Percentiles rank a stretch among this genome's conserved stretches.
phyloP scores from a whole-genome alignment of 2,888 invertebrate genomes.

The Conchocele bisecta region DNA sequence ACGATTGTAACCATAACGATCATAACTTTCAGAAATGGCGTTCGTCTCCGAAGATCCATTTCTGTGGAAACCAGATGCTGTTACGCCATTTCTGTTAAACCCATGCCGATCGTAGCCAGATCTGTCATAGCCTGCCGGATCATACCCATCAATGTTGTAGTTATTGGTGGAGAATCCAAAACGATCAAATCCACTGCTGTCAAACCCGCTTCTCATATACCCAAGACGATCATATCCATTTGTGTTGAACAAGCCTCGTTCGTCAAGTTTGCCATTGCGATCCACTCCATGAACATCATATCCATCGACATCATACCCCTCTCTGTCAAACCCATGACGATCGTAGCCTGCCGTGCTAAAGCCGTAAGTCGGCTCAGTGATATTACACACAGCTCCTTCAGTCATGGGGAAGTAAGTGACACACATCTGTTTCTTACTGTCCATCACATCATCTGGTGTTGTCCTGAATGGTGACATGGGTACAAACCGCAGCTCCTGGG shows the following conservation, averaged over 20 bases:
- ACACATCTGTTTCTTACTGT: conserved; percentile 76
- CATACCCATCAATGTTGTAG: conserved; percentile 79
- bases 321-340: conserved; percentile 72
- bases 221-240: conserved; percentile 75
- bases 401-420: conserved; percentile 75
- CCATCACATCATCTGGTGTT: conserved; percentile 78
- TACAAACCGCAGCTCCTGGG: conserved; percentile 68
- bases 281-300: conserved; percentile 73
- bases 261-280: conserved; percentile 66
- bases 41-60: conserved; percentile 62
- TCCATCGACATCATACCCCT: conserved; percentile 74
- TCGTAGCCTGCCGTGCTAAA: conserved; percentile 68
- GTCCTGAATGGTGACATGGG: conserved; percentile 77
- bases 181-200: conserved; percentile 74
- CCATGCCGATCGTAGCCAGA: conserved; percentile 80
- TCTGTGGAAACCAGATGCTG: conserved; percentile 71
- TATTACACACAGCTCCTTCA: conserved; percentile 70
- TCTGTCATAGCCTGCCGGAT: conserved; percentile 75
- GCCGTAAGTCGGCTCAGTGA: conserved; percentile 64
- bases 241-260: conserved; percentile 68
- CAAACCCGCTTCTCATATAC: conserved; percentile 75
- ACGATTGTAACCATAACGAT: conserved; percentile 73
- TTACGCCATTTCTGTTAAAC: conserved; percentile 75
- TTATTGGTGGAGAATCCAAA: conserved; percentile 75
- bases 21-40: conserved; percentile 57